phyloP scores from a whole-genome alignment of 2,888 invertebrate species.

The Sclerodermus sp. region DNA sequence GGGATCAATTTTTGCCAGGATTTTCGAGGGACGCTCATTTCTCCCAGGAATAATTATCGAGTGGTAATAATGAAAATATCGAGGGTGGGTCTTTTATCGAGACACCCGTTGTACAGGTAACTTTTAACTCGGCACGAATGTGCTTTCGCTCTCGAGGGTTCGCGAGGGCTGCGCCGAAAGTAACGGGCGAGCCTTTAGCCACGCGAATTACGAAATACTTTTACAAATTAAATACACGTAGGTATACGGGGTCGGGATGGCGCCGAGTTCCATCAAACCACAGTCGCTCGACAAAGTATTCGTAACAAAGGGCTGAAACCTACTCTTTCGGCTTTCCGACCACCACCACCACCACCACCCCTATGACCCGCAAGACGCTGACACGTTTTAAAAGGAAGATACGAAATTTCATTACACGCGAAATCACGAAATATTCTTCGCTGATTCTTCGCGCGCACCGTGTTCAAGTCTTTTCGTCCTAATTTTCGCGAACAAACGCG shows the following conservation, averaged over 20 bases:
- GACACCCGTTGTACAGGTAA: constrained; percentile 28
- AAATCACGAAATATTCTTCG: too few relatives aligned
- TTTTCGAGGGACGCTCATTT: too few relatives aligned
- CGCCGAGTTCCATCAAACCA: constrained; percentile 48
- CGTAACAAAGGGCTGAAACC: constrained; percentile 41
- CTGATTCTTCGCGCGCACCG: too few relatives aligned
- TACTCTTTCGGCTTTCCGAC: constrained; percentile 25
- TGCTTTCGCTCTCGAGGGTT: constrained; percentile 25
- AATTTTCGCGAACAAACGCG: too few relatives aligned
- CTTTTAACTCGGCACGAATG: constrained; percentile 18
- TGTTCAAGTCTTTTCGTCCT: too few relatives aligned
- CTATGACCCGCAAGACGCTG: constrained; percentile 20
- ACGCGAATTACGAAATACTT: constrained; percentile 51
- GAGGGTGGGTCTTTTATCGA: constrained; percentile 8
- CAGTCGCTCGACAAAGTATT: constrained; percentile 52
- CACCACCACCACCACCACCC: constrained; percentile 11
- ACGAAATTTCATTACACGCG: too few relatives aligned
- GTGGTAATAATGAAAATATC: too few relatives aligned
- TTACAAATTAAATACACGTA: constrained; percentile 52
- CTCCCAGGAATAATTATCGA: too few relatives aligned
- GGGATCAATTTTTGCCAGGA: too few relatives aligned
- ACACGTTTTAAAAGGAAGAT: too few relatives aligned
- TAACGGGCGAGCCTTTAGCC: constrained; percentile 39
- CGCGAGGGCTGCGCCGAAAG: constrained; percentile 29
- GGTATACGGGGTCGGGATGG: constrained; percentile 30